Evolutionary conservation across 1,140 invertebrate species (phyloP).

Genomic region (Calosoma granatense): DNA sequence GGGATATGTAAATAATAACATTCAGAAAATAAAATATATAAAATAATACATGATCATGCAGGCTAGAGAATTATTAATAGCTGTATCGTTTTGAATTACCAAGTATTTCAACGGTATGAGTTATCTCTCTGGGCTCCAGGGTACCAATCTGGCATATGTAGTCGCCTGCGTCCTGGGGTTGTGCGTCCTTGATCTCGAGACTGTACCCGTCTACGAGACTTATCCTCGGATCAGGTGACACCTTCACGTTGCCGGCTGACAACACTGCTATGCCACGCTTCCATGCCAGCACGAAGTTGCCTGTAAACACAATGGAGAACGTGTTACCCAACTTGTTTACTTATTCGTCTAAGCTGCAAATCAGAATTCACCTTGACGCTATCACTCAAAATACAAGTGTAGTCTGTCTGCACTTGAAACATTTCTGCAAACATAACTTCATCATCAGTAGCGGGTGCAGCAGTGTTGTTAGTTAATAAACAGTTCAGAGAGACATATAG

Average conservation of each 20-base stretch:
- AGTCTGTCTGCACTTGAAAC: not conserved
- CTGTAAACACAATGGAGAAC: constrained; percentile 31
- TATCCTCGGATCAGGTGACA: constrained; percentile 45
- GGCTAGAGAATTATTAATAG: too few species aligned
- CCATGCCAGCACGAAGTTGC: constrained; percentile 44
- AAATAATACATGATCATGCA: too few species aligned
- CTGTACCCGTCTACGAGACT: constrained; percentile 43
- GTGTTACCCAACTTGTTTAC: constrained; percentile 11
- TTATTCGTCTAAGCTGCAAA: too few species aligned
- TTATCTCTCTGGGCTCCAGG: constrained; percentile 44
- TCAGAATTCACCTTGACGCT: too few species aligned
- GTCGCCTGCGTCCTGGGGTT: constrained; percentile 45
- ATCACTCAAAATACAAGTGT: too few species aligned
- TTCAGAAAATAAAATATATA: too few species aligned
- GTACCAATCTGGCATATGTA: constrained; percentile 51
- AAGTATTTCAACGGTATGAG: constrained; percentile 46
- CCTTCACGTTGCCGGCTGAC: constrained; percentile 44
- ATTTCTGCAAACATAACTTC: too few species aligned
- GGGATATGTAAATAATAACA: too few species aligned
- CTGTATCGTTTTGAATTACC: too few species aligned
- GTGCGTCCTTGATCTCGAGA: constrained; percentile 43
- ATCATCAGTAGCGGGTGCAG: too few species aligned
- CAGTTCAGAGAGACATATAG: too few species aligned
- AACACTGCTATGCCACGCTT: constrained; percentile 47
- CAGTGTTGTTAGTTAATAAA: too few species aligned